Evolutionary conservation across 2,888 invertebrate genomes (phyloP), one percentile per base, ranked within the genome.

Genomic region (Gordius sp.): DNA sequence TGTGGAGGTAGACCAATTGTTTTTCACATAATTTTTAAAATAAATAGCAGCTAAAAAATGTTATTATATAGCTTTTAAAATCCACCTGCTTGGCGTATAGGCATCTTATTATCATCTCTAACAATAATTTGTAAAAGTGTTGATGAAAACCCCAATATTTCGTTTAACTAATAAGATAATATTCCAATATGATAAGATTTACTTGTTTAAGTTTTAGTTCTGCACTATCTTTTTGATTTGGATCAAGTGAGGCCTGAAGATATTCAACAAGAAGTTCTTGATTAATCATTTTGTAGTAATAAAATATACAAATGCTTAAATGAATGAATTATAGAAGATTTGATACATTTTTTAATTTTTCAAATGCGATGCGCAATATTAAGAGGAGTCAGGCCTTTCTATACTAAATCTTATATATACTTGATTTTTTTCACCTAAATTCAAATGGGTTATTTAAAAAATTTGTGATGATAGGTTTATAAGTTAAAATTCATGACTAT

Each of bases 21-120:
- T 47, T 47, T 13, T n/a, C 4, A 47, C 20, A 47, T n/a, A 47
- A 47, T 47, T 47, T 47, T 47, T 47, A 47, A 47, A 47, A 20
- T 47, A 47, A 18, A 47, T 47, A n/a, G 47, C 47, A 47, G 47
- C 47, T 47, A 47, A n/a, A 47, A n/a, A 47, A n/a, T 18, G 4
- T 20, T 4, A 47, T 18, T n/a, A 47, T 47, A 20, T n/a, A 47
- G 4, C 4, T n/a, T n/a, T n/a, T 47, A 33, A 13, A 33, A 33
- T 13, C 39, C n/a, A 47, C 47, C 47, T n/a, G 47, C 47, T 47
- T 47, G 47, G 4, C 47, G 13, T 20, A 47, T 20, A n/a, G 47
- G 47, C 47, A 47, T 47, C 4, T 47, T 47, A 47, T 47, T 18
- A 47, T 8, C 20, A 4, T 47, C 47, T 4, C n/a, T 18, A 20